Base-by-base conservation (phyloP, 2,797 vertebrate species). In the Heteromormyrus szaboi region DNA sequence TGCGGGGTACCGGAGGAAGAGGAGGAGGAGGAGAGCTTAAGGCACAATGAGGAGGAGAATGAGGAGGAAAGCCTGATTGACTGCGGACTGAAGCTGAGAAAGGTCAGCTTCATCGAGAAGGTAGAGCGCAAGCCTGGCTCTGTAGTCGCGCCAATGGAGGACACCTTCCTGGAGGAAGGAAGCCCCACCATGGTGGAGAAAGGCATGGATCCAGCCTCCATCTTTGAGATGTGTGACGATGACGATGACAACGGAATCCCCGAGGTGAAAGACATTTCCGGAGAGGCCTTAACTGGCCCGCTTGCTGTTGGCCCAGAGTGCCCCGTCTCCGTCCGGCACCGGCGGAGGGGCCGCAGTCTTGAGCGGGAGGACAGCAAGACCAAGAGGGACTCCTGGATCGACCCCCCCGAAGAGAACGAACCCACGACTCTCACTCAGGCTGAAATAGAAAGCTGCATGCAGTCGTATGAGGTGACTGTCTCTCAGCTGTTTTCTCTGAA, bases 391-490 rank as follows among this genome's bases (percentile, higher is more conserved):
- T 99, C 98, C 0, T 99, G 98, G 98, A 99, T 99, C 0, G 97
- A 99, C 93, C 98, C 98, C 0, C 98, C 98, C 0, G 97, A 97
- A 68, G 97, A 97, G 90, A 95, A 93, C 3, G 96, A 95, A 88
- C 93, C 93, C 17, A 93, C 93, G 0, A 96, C 95, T 5, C 97
- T 99, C 48, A 97, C 98, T 1, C 98, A 99, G 94, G 98, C 98
- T 0, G 98, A 99, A 95, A 96, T 98, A 41, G 98, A 99, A 94
- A 99, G 98, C 96, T 99, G 98, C 93, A 99, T 99, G 98, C 97
- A 97, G 95, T 97, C 96, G 14, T 98, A 98, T 0, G 95, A 97
- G 96, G 98, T 99, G 92, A 17, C 19, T 56, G 14, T 37, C 53
- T 7, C 1, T 56, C 85, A n/a, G 25, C 3, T 8, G 12, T 14